Evolutionary conservation across 2,113 vertebrate species (phyloP).

Genomic region (Rutilus rutilus): DNA sequence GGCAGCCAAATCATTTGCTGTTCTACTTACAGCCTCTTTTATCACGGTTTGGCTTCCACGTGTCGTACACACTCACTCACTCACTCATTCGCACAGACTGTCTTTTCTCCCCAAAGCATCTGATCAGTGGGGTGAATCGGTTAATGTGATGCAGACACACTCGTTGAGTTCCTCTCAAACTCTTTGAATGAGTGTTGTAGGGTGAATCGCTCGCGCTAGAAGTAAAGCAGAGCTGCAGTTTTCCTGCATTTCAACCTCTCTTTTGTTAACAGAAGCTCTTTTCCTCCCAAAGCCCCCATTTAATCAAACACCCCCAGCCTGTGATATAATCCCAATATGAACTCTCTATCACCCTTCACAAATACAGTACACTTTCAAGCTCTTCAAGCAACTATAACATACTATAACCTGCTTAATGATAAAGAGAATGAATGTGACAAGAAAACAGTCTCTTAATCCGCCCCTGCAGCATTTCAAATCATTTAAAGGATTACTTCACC

Average conservation of each 20-base stretch:
- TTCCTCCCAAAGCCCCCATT: not conserved
- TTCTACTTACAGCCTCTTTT: constrained; percentile 1
- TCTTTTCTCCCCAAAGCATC: constrained; percentile 28
- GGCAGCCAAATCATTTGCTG: constrained; percentile 6
- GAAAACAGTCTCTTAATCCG: not conserved
- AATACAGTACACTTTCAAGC: not conserved
- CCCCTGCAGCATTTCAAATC: not conserved
- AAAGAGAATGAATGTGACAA: not conserved
- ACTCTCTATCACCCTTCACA: constrained; percentile 19
- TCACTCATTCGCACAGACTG: not conserved
- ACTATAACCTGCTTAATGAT: not conserved
- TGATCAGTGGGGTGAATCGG: constrained; percentile 36
- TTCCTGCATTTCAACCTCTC: not conserved
- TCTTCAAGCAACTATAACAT: not conserved
- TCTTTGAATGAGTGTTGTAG: not conserved
- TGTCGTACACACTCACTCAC: not conserved
- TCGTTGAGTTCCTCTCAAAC: not conserved
- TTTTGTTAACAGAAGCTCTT: constrained; percentile 21
- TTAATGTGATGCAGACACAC: constrained; percentile 19
- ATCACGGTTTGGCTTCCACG: not conserved
- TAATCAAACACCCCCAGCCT: constrained; percentile 20
- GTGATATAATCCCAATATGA: constrained; percentile 32
- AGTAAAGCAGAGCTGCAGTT: not conserved
- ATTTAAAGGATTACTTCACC: not conserved
- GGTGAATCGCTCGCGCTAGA: not conserved